Conservation (phyloP, 2,113 vertebrate species). For the Dicrurus megarhynchus region DNA sequence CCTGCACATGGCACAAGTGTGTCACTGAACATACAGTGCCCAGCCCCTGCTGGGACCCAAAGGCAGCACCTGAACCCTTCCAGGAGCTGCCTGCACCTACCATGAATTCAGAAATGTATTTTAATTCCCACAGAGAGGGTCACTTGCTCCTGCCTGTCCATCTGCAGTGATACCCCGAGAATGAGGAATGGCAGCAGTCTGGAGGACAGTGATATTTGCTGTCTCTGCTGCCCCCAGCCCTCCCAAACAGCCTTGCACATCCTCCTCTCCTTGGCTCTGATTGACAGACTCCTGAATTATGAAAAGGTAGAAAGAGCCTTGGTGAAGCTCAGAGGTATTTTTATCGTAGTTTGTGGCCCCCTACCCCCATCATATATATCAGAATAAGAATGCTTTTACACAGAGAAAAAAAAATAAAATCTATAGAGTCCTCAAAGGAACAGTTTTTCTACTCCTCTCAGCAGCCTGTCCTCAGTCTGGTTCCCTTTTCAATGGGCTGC, state of each 20-base stretch:
- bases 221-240: neutral
- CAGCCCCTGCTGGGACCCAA: neutral
- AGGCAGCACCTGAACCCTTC: neutral
- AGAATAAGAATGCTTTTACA: conserved; percentile 45
- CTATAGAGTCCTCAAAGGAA: conserved; percentile 60
- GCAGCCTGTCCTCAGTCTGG: conserved; percentile 38
- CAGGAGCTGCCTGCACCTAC: neutral
- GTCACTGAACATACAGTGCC: neutral
- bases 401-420: neutral
- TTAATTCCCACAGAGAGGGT: neutral
- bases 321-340: conserved; percentile 40
- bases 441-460: conserved; percentile 46
- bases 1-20: rapidly evolving
- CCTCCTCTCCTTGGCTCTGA: neutral
- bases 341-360: neutral
- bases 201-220: neutral
- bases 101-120: neutral
- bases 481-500: conserved; percentile 16
- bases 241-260: neutral
- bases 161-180: neutral
- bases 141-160: neutral
- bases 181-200: neutral
- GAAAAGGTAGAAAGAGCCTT: conserved; percentile 43
- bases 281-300: conserved; percentile 59
- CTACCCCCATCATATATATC: neutral